Base-by-base conservation (phyloP, 2,888 invertebrate genomes). In the Galerucella pusilla region DNA sequence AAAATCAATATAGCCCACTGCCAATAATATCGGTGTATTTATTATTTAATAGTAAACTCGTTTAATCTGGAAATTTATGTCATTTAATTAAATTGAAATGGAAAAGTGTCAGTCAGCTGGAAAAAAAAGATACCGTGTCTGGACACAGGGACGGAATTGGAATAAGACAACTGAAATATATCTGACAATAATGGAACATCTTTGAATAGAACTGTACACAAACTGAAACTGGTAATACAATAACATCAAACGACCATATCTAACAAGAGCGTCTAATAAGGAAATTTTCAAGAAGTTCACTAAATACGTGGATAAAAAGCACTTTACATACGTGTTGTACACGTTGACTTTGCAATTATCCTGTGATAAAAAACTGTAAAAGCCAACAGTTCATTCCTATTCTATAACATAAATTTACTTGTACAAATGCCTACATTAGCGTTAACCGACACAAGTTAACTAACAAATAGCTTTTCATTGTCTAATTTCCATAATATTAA, bases 401-500 rank as follows among this genome's bases (percentile, higher is more conserved):
- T 52, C 52, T n/a, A 52, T 7, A 49, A 49, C 0, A 0, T 42
- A 42, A 42, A 42, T 42, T 9, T 42, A 42, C 9, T 7, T 42
- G 9, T 42, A 9, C 35, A 42, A 35, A 35, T 42, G 9, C 35
- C 35, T 42, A 42, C 35, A 7, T 42, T 42, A 2, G 11, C 10
- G n/a, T 3, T 20, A 20, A 57, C 20, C 0, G 57, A 10, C 2
- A 3, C 7, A 20, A 57, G 16, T 57, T 16, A 57, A 57, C 54
- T 54, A 5, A 4, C 1, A 57, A 57, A 57, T 20, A 57, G 20
- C 16, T 20, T 57, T 57, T 11, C 20, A 57, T 20, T 57, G 57
- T 16, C 20, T 57, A 57, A 57, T 57, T 57, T 57, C n/a, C 57
- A 57, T 57, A 20, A 49, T 20, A 57, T 57, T 57, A 57, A 57